Conservation (phyloP, 2,113 vertebrate species). For the Cheirogaleus medius region DNA sequence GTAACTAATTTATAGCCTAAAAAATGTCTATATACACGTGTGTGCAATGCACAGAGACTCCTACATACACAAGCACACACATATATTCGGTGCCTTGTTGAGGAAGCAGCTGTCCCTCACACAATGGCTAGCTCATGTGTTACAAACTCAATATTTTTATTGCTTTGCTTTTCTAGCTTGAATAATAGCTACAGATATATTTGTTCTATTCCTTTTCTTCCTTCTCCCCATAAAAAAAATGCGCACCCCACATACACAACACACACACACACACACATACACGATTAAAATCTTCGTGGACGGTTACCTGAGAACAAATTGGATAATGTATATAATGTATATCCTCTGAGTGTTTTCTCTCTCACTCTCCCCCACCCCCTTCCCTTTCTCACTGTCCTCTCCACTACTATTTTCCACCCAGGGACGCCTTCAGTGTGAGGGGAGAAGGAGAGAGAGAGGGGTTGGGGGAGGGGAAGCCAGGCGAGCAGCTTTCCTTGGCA, state of each 20-base stretch:
- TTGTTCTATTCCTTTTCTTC: not conserved
- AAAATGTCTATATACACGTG: not conserved
- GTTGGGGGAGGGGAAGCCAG: not conserved
- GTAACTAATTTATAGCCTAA: too few species aligned
- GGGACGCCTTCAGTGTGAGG: not conserved
- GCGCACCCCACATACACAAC: not conserved
- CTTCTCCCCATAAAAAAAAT: not conserved
- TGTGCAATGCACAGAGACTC: not conserved
- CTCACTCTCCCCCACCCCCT: rapidly evolving
- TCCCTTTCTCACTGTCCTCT: not conserved
- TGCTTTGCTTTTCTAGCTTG: not conserved
- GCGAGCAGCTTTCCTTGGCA: slow-evolving; percentile 46
- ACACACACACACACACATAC: not conserved
- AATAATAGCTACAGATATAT: not conserved
- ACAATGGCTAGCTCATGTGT: not conserved
- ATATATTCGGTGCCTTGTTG: too few species aligned
- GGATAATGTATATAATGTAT: not conserved
- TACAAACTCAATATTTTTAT: not conserved
- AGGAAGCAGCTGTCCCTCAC: not conserved
- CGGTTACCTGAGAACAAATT: not conserved
- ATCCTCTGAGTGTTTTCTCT: not conserved
- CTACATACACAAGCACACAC: not conserved
- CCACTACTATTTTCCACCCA: not conserved
- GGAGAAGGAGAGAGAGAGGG: not conserved
- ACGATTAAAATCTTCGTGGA: not conserved